Base-by-base conservation (phyloP, 2,888 invertebrate species). In the Leptinotarsa peninsularis region DNA sequence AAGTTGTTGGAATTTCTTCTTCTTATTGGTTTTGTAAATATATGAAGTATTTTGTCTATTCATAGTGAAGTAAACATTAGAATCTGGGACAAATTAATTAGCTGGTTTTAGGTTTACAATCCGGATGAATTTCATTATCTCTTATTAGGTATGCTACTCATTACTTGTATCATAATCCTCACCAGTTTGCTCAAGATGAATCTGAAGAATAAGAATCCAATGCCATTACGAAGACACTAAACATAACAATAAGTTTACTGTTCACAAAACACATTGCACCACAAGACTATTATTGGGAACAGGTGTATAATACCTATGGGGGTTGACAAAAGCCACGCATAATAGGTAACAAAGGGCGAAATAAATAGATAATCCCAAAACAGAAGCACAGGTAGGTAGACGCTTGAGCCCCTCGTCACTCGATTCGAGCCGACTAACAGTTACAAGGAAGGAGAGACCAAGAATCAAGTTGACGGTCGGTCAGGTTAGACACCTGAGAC, bases 401-500 rank as follows among this genome's bases (percentile, higher is more conserved):
- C 74, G 74, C 74, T 71, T 63, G 27, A 68, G 74, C 71, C 67
- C 67, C 67, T 71, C 71, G 49, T 71, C 71, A 71, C 68, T 75
- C 74, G 74, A 49, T 50, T 56, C 58, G 18, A 15, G 33, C 56
- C 70, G 56, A 56, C 58, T 43, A 76, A 76, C 71, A 73, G 73
- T 71, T 73, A 72, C 60, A 76, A 79, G 76, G 76, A 78, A 67
- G 69, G 74, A 76, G 74, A 73, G 67, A 71, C 67, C 66, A 76
- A 76, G 79, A 79, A 75, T 77, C 79, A 77, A 79, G 79, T 79
- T 79, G 78, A 76, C 76, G 79, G 76, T 76, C 74, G 73, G 79
- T 77, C 78, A 74, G 81, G 76, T 75, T 75, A 78, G 78, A 77
- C 82, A 81, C 82, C 81, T 81, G 81, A 82, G 79, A 75, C 72